Evolutionary conservation across 1,140 invertebrate genomes (phyloP).

Genomic region (Carposina sasakii): DNA sequence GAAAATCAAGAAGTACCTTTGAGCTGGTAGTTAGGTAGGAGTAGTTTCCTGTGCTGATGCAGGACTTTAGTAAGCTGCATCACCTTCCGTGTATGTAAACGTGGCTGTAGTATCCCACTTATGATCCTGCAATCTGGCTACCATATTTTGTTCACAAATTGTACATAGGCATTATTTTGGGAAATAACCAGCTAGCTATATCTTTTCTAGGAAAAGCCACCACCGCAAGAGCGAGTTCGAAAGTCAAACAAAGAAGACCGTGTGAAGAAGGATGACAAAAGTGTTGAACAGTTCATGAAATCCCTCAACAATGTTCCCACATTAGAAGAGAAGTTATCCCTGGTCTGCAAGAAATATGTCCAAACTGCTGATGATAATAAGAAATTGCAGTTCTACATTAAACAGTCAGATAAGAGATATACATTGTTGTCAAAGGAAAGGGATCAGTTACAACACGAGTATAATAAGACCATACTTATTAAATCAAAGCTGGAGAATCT

Average conservation of each 20-base stretch:
- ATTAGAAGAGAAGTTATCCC: conserved; percentile 83
- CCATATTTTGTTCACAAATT: too few species aligned
- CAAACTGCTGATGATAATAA: conserved; percentile 84
- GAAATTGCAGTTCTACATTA: conserved; percentile 77
- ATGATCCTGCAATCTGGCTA: too few species aligned
- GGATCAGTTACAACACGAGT: conserved; percentile 86
- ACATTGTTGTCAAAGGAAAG: conserved; percentile 81
- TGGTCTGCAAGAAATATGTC: conserved; percentile 83
- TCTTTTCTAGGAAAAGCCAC: conserved; percentile 40
- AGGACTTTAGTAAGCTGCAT: too few species aligned
- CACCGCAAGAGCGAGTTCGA: conserved; percentile 32
- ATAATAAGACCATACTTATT: conserved; percentile 87
- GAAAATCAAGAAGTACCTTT: too few species aligned
- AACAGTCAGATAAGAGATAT: conserved; percentile 79
- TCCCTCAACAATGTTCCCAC: conserved; percentile 77
- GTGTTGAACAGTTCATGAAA: conserved; percentile 81
- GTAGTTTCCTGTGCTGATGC: too few species aligned
- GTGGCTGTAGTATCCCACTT: too few species aligned
- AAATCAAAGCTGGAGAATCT: conserved; percentile 88
- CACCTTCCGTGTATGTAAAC: too few species aligned
- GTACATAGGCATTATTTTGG: too few species aligned
- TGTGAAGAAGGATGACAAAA: conserved; percentile 75
- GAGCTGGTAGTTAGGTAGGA: too few species aligned
- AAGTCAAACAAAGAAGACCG: conserved; percentile 54
- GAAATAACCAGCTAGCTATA: too few species aligned